These are phyloP conservation scores for Calosoma granatense DNA, from an alignment of 1,140 invertebrate genomes.

Conservation along the genomic window DNA sequence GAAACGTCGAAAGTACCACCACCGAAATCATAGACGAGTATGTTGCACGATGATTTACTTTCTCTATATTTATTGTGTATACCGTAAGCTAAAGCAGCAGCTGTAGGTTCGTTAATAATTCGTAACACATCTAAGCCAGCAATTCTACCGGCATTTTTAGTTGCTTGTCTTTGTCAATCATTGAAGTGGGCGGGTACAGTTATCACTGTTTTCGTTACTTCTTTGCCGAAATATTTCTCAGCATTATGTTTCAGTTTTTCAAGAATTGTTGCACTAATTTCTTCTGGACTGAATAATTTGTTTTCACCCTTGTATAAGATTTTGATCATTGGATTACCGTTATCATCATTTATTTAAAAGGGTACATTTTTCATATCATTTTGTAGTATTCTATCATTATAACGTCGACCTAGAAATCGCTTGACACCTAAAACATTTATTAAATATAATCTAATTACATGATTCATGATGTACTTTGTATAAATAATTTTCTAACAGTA, in stretches of 20 bases:
- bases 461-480: background rate
- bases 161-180: conserved; percentile 31
- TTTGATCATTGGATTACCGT: conserved; percentile 47
- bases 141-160: conserved; percentile 44
- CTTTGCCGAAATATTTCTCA: conserved; percentile 34
- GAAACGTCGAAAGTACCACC: conserved; percentile 60
- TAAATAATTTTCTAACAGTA: background rate
- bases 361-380: conserved; percentile 54
- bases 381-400: conserved; percentile 55
- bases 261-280: conserved; percentile 72
- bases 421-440: conserved; percentile 39
- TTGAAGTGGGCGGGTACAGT: conserved; percentile 38
- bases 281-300: conserved; percentile 51
- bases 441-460: conserved; percentile 1
- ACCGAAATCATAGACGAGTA: conserved; percentile 49
- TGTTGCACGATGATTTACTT: conserved; percentile 50
- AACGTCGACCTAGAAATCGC: conserved; percentile 53
- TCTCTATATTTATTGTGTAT: conserved; percentile 55
- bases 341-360: conserved; percentile 49
- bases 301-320: conserved; percentile 43
- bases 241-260: conserved; percentile 66
- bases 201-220: conserved; percentile 35
- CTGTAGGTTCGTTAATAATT: conserved; percentile 62
- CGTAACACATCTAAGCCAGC: conserved; percentile 53
- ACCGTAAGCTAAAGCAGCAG: conserved; percentile 59